Base-by-base conservation (phyloP, 2,888 invertebrate species). In the Drosophila paracracens region DNA sequence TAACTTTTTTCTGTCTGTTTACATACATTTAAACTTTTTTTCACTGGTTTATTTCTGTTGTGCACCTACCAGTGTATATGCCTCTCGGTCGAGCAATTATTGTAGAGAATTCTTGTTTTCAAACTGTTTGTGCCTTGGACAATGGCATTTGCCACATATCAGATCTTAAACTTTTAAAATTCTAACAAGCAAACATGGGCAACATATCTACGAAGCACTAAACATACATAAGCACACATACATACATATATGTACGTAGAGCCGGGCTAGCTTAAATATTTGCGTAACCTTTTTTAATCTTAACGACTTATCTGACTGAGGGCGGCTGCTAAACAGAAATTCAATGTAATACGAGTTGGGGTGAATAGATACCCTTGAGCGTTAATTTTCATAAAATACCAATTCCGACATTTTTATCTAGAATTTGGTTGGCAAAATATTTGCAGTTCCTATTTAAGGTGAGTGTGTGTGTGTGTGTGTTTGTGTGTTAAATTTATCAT, bases 321-420 rank as follows among this genome's bases (percentile, higher is more conserved):
- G 58, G 46, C 38, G 33, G 51, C 58, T 58, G 64, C 65, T 66
- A 71, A 64, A 60, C 71, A 71, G 59, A 63, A 69, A 40, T 43
- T n/a, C 40, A 57, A 51, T 40, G 18, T 33, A 11, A n/a, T 10
- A 18, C 0, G 21, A 21, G 10, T n/a, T 65, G 29, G 62, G 51
- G 57, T 33, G 25, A 59, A 56, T 57, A 43, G 54, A 66, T 68
- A 67, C 75, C 90, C 89, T 80, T 66, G 69, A 74, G 90, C 90
- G 87, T 87, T 87, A 86, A 88, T 87, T 88, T 82, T 90, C 87
- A 90, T 83, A 87, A 87, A 90, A 88, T 78, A 83, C 86, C 90
- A 88, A 79, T 88, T 90, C 85, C 76, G 69, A 76, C 50, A 81
- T 69, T 82, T 75, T 76, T 82, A 76, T 70, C 70, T 69, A 27